Conservation (phyloP, 1,140 invertebrate species). For the Samia ricini region DNA sequence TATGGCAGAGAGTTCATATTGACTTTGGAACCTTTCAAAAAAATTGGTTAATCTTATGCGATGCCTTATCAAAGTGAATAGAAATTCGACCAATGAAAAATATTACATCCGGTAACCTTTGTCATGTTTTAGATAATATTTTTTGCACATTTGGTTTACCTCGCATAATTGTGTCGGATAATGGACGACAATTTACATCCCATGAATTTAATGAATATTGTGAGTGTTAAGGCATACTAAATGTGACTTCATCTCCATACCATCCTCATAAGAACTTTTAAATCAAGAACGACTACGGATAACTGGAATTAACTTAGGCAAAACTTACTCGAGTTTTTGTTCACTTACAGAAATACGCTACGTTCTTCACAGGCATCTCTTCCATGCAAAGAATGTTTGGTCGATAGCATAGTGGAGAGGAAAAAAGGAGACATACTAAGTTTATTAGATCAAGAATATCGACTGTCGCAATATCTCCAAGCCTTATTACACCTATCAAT, state of each 20-base stretch:
- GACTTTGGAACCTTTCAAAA: conserved; percentile 8
- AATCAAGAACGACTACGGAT: background rate
- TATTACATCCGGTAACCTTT: background rate
- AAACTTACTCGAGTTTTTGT: background rate
- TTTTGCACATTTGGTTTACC: conserved; percentile 11
- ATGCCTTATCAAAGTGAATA: conserved; percentile 10
- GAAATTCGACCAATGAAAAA: conserved; percentile 8
- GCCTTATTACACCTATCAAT: too few relatives aligned
- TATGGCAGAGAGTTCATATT: conserved; percentile 9
- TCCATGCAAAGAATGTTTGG: too few relatives aligned
- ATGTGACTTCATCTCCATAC: conserved; percentile 10
- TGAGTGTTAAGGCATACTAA: conserved; percentile 1
- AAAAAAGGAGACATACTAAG: too few relatives aligned
- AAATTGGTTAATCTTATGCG: background rate
- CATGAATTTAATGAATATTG: conserved; percentile 9
- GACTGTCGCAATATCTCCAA: too few relatives aligned
- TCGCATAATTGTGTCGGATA: conserved; percentile 1
- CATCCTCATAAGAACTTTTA: conserved; percentile 8
- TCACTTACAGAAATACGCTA: background rate
- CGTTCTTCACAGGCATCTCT: background rate
- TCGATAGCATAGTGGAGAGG: too few relatives aligned
- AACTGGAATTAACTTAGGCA: background rate
- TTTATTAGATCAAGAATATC: too few relatives aligned
- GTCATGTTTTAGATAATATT: background rate
- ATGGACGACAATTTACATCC: conserved; percentile 10